Conservation (phyloP, 2,113 vertebrate species). For the Eurypyga helias region DNA sequence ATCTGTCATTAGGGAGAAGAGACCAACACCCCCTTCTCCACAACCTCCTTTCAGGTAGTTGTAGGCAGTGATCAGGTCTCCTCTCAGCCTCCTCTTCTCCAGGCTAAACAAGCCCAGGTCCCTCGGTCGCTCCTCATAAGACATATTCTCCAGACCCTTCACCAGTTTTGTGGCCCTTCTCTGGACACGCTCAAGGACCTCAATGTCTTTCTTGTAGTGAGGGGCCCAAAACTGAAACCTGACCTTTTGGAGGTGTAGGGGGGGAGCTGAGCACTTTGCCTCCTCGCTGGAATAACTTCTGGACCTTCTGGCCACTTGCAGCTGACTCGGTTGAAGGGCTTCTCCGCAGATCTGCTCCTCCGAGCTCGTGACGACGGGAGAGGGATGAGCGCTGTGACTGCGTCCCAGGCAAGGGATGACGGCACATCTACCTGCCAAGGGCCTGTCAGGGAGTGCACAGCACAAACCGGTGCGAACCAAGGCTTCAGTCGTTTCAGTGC, state of each 20-base stretch:
- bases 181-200: too few species aligned
- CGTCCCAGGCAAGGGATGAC: background rate
- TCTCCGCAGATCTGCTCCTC: background rate
- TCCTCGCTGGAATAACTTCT: background rate
- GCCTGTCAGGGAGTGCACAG: background rate
- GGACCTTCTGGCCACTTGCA: background rate
- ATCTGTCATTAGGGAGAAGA: too few species aligned
- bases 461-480: background rate
- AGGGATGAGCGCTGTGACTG: background rate
- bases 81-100: too few species aligned
- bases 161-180: too few species aligned
- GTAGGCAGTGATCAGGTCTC: too few species aligned
- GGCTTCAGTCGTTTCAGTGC: background rate
- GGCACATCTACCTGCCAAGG: background rate
- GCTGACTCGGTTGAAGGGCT: background rate
- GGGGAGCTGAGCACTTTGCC: background rate
- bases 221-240: too few species aligned
- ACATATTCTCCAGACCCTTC: too few species aligned
- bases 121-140: too few species aligned
- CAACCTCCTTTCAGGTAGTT: too few species aligned
- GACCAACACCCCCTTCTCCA: too few species aligned
- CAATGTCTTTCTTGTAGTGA: too few species aligned
- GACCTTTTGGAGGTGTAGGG: background rate
- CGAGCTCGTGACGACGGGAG: background rate
- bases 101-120: too few species aligned